Base-by-base conservation (phyloP, 2,113 vertebrate species). In the Oreotrochilus melanogaster region DNA sequence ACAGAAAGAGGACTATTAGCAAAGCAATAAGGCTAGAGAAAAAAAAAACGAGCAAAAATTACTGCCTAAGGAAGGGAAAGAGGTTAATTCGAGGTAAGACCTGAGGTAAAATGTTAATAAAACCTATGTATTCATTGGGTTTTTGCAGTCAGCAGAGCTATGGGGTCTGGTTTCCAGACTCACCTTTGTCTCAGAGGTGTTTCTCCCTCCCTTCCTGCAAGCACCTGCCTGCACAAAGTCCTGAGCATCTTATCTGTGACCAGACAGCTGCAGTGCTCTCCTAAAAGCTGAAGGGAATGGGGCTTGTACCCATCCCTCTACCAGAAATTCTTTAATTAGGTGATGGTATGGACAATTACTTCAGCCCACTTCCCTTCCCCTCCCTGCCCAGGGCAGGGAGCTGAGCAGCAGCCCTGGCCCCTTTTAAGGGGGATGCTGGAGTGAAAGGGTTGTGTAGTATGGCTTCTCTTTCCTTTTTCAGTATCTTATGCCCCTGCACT, bases 401-500 rank as follows among this genome's bases (percentile, higher is more conserved):
- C 11, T 2, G 3, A 69, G 53, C 67, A 83, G 72, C 58, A 76
- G 24, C 42, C 50, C 31, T 28, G 27, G 60, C 22, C 17, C n/a
- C 45, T 86, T 43, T 65, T 11, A 14, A 48, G 7, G n/a, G 45
- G 58, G 33, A 35, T 73, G 45, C n/a, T 2, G n/a, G 8, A 13
- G 39, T 39, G 10, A 5, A 39, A 39, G 14, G 50, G n/a, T 14
- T 42, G 17, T 7, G 11, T 39, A 23, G 16, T 4, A 6, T 12
- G 30, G 18, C 14, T 69, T 51, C 71, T 85, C 48, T 45, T 33
- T 37, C 58, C 18, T 75, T 57, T 57, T 51, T 10, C 78, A 42
- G 21, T 12, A 5, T 28, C 43, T n/a, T 8, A 30, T 8, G 67
- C 74, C 42, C n/a, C 4, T 1, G 0, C 0, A 0, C 61, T 66